A percentile compares a stretch with the other conserved stretches of the same genome.
Conservation (phyloP, 2,888 invertebrate genomes). For the Drosophila kambysellisi region DNA sequence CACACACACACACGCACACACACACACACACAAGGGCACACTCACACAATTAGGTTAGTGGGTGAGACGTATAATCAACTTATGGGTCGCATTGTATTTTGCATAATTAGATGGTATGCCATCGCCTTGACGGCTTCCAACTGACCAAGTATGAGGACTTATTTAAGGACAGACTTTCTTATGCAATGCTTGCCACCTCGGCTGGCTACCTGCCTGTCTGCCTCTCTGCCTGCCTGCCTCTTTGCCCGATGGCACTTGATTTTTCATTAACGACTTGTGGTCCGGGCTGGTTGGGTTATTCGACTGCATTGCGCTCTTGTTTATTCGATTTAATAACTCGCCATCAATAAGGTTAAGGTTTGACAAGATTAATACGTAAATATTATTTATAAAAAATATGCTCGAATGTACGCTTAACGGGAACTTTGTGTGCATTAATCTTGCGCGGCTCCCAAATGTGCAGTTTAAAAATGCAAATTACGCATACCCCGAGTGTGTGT, state of each 20-base stretch:
- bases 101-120: constrained; percentile 71
- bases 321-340: constrained; percentile 65
- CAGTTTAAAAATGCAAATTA: constrained; percentile 45
- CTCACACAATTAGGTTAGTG: constrained; percentile 73
- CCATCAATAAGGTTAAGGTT: constrained; percentile 54
- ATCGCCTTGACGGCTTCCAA: constrained; percentile 51
- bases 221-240: constrained; percentile 19
- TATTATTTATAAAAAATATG: constrained; percentile 28
- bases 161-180: constrained; percentile 39
- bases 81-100: constrained; percentile 71
- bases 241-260: constrained; percentile 49
- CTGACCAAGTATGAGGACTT: constrained; percentile 51
- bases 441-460: constrained; percentile 41
- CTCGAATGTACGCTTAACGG: constrained; percentile 11
- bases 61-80: constrained; percentile 79
- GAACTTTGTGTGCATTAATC: constrained; percentile 59
- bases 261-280: constrained; percentile 69
- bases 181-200: constrained; percentile 20
- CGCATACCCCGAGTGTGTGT: constrained; percentile 50
- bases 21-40: constrained; percentile 9
- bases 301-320: constrained; percentile 25
- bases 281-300: constrained; percentile 34
- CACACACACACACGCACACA: not conserved
- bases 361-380: constrained; percentile 51
- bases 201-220: constrained; percentile 20